phyloP scores from a whole-genome alignment of 2,888 invertebrate genomes.

The Pocota personata region DNA sequence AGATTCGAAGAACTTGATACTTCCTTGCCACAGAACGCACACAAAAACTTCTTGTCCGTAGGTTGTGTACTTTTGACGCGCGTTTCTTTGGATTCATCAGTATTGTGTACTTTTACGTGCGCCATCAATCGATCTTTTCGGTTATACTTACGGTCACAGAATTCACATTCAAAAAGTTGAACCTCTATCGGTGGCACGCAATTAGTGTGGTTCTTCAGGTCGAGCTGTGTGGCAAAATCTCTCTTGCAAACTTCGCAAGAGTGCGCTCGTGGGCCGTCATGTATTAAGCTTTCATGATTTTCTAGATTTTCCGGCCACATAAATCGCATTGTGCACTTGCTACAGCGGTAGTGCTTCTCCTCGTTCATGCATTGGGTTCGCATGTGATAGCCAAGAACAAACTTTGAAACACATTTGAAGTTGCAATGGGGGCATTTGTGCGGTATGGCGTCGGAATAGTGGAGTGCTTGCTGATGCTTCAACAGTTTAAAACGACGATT shows the following conservation, averaged over 20 bases:
- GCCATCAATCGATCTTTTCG: conserved; percentile 80
- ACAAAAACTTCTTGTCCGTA: conserved; percentile 83
- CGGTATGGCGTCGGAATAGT: conserved; percentile 83
- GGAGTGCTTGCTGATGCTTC: conserved; percentile 79
- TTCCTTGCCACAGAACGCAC: conserved; percentile 85
- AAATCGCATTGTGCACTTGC: conserved; percentile 79
- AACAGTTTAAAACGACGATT: conserved; percentile 79
- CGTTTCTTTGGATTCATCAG: conserved; percentile 45
- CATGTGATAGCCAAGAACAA: conserved; percentile 84
- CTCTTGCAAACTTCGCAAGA: conserved; percentile 50
- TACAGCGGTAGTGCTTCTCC: conserved; percentile 78
- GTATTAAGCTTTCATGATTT: conserved; percentile 75
- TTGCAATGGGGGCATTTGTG: conserved; percentile 84
- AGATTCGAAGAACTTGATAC: conserved; percentile 86
- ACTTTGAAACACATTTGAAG: conserved; percentile 84
- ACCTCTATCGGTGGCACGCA: conserved; percentile 58
- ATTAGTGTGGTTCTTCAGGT: conserved; percentile 45
- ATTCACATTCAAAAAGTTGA: conserved; percentile 78
- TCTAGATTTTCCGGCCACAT: conserved; percentile 81
- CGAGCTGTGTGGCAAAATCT: conserved; percentile 58
- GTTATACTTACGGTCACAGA: conserved; percentile 80
- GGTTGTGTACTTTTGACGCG: conserved; percentile 22
- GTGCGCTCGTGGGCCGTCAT: conserved; percentile 50
- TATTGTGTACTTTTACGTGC: conserved; percentile 77
- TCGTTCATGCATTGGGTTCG: conserved; percentile 81